phyloP scores from a whole-genome alignment of 2,888 invertebrate species.

The Phorcus lineatus region DNA sequence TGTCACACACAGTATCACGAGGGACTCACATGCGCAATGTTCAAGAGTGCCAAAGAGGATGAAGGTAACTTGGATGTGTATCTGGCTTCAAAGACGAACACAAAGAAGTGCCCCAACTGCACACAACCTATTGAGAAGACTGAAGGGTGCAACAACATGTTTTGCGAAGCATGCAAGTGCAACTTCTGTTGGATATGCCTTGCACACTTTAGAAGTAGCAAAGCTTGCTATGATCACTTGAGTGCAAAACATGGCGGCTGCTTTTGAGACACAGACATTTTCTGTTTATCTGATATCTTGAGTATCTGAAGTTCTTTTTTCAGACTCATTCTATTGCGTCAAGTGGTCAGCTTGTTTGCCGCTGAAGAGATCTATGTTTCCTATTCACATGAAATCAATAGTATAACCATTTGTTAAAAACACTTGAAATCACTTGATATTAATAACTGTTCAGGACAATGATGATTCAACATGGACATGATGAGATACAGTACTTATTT shows the following conservation, averaged over 20 bases:
- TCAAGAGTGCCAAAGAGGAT: slow-evolving; percentile 42
- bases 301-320: not conserved
- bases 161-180: slow-evolving; percentile 54
- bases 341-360: too few species aligned
- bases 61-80: slow-evolving; percentile 48
- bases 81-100: slow-evolving; percentile 46
- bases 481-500: too few species aligned
- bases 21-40: slow-evolving; percentile 62
- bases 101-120: slow-evolving; percentile 67
- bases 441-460: too few species aligned
- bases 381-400: too few species aligned
- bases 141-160: slow-evolving; percentile 67
- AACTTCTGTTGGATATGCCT: slow-evolving; percentile 70
- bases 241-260: slow-evolving; percentile 43
- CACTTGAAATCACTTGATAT: too few species aligned
- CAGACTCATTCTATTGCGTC: too few species aligned
- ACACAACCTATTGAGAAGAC: slow-evolving; percentile 59
- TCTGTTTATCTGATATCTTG: not conserved
- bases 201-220: slow-evolving; percentile 36
- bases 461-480: too few species aligned
- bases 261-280: not conserved
- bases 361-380: too few species aligned
- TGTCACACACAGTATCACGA: slow-evolving; percentile 63
- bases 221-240: slow-evolving; percentile 62
- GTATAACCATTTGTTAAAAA: too few species aligned